Evolutionary conservation across 2,797 vertebrate genomes (phyloP), one percentile per base, ranked within the genome.

Genomic region (Manis pentadactyla): DNA sequence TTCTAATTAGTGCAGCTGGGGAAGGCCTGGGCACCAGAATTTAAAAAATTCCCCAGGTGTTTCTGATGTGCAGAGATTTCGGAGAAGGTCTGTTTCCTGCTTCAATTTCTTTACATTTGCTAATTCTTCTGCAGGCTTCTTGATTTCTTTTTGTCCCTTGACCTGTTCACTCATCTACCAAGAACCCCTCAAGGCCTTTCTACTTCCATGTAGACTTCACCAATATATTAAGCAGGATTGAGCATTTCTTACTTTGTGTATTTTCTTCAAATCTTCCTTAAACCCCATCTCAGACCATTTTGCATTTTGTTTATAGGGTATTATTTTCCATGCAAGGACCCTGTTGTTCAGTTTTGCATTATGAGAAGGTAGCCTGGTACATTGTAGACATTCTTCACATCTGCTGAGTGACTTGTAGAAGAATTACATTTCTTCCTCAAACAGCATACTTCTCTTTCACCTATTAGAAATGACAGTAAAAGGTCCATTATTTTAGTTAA

Each of bases 391-490:
- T 79, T 63, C 17, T 17, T 57, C 7, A 6, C 4, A 3, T 55
- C 71, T 68, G 66, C 19, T 34, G 69, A 74, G 14, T 0, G 0
- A 7, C 74, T 88, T 78, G 39, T 27, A 59, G 53, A 55, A 29
- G 66, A 37, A 34, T 77, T 34, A 7, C 23, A 15, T 39, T 78
- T 86, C 37, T 39, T 64, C 31, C 46, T 31, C 10, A 83, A 82
- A 82, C 10, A 84, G 49, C 49, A 2, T 46, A 15, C 27, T 46
- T 83, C 53, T 74, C 12, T 82, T 53, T 21, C 42, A 69, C 17
- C 15, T 64, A 31, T 39, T 85, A 77, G 66, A 92, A 93, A 46
- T 68, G 55, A 55, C 61, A 69, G 49, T 51, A 75, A 71, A 68
- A 34, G 4, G 4, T 49, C n/a, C 7, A 37, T 5, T 19, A 55